Evolutionary conservation across 1,140 invertebrate genomes (phyloP).

Genomic region (Colletes latitarsis): DNA sequence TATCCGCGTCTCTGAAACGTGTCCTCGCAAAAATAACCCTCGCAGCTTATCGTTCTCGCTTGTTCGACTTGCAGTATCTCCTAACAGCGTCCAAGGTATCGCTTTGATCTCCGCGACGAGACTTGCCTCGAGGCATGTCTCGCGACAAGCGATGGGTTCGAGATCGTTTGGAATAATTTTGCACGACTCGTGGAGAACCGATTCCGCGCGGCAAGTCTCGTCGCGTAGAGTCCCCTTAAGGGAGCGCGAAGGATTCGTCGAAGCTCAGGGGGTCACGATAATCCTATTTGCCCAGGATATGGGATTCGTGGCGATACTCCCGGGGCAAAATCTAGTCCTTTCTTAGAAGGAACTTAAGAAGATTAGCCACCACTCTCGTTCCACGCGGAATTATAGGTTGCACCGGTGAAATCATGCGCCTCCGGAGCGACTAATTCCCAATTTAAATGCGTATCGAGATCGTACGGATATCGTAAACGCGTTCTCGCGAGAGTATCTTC

Average conservation of each 20-base stretch:
- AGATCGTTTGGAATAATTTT: too few relatives aligned
- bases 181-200: too few relatives aligned
- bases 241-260: slow-evolving; percentile 12
- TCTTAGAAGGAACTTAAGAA: slow-evolving; percentile 55
- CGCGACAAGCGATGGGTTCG: too few relatives aligned
- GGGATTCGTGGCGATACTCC: slow-evolving; percentile 32
- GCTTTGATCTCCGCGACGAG: slow-evolving; percentile 16
- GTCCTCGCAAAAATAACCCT: neutral
- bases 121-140: too few relatives aligned
- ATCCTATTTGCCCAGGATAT: slow-evolving; percentile 54
- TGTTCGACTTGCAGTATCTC: neutral
- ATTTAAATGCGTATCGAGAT: neutral
- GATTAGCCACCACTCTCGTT: slow-evolving; percentile 41
- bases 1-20: neutral
- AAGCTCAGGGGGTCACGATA: slow-evolving; percentile 34
- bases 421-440: neutral
- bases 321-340: slow-evolving; percentile 16
- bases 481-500: neutral
- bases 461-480: neutral
- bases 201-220: too few relatives aligned
- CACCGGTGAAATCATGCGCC: neutral
- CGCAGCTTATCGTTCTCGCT: neutral
- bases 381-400: neutral
- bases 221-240: slow-evolving; percentile 1
- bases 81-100: neutral